Base-by-base conservation (phyloP, 2,888 invertebrate genomes). In the Tetragnatha montana region DNA sequence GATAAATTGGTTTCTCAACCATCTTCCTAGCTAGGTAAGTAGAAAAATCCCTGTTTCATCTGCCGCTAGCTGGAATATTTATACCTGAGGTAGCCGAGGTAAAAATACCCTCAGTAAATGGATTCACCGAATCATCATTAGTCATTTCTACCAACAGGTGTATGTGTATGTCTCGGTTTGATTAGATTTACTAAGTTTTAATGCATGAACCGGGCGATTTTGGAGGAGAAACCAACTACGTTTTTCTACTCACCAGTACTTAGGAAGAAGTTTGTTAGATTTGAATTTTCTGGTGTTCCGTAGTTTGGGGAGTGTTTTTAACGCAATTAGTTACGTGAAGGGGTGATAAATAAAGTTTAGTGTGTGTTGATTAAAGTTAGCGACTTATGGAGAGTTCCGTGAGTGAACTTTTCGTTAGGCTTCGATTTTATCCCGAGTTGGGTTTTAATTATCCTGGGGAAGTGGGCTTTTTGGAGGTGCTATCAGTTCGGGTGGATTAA, bases 111-210 rank as follows among this genome's bases (percentile, higher is more conserved):
- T 14, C 73, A 60, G 79, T 73, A 86, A 86, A 86, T 86, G 86
- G 79, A 79, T 86, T 51, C 79, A 47, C 17, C 21, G 86, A 80
- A 86, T 86, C 19, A 47, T 71, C 86, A 86, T 86, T 86, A 80
- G 86, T 86, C 86, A 86, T 86, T 17, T 50, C 60, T 35, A 35
- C 79, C 86, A 86, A 86, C 86, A 86, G 86, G 86, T 86, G 86
- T 69, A 12, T 50, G 22, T 35, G 85, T 69, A 12, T 50, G 22
- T 35, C 78, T 69, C 78, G 78, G 70, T 78, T 68, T 60, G 60
- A 78, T 78, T 78, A 60, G 78, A 21, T 60, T 78, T 78, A 12
- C 78, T 12, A 8, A 10, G 60, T 21, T 78, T 60, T 78, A 78
- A 60, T 78, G 78, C 22, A 22, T 21, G 49, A 17, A 6, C 17